Evolutionary conservation across 2,888 invertebrate species (phyloP).

Genomic region (Drosophila nigritarsus): DNA sequence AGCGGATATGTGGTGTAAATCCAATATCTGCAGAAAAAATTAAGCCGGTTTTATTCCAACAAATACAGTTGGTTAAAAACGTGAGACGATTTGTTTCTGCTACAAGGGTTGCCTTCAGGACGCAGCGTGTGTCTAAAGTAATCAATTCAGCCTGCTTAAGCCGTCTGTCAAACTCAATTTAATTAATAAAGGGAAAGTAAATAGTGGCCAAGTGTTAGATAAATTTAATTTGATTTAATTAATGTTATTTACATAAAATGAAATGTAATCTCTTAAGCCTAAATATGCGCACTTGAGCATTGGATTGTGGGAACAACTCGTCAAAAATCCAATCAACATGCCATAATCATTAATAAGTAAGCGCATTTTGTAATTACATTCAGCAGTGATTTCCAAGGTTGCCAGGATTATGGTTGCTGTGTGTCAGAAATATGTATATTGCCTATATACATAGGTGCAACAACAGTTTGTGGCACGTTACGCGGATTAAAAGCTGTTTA

Average conservation of each 20-base stretch:
- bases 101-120: not conserved
- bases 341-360: not conserved
- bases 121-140: not conserved
- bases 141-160: not conserved
- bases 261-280: not conserved
- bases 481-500: constrained; percentile 55
- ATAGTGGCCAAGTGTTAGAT: not conserved
- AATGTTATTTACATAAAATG: not conserved
- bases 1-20: not conserved
- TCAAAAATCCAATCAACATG: constrained; percentile 14
- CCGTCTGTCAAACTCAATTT: not conserved
- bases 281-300: not conserved
- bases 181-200: not conserved
- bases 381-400: constrained; percentile 14
- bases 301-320: not conserved
- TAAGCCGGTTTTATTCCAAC: not conserved
- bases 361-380: not conserved
- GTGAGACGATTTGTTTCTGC: not conserved
- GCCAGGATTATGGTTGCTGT: not conserved
- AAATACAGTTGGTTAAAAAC: not conserved
- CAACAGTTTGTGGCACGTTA: constrained; percentile 19
- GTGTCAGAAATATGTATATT: constrained; percentile 5
- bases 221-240: not conserved
- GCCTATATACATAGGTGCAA: constrained; percentile 13
- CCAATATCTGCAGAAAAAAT: not conserved